These are phyloP conservation scores for Amphiprion clarkii DNA, from an alignment of 2,797 vertebrate genomes.

Conservation along the genomic window DNA sequence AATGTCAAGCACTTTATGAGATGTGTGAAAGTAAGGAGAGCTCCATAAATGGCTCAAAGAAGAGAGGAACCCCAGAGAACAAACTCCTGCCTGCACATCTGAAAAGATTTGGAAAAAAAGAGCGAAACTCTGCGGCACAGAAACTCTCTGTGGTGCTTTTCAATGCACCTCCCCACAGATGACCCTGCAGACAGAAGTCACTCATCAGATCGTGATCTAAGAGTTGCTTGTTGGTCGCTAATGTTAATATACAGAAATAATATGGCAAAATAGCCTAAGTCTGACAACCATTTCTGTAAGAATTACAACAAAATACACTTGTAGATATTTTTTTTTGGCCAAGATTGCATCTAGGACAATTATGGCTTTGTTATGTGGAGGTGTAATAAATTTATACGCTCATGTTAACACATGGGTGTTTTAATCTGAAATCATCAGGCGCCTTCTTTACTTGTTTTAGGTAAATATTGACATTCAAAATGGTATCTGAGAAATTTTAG, in stretches of 20 bases:
- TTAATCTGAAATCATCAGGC: too few relatives aligned
- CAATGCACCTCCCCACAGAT: slow-evolving; percentile 43
- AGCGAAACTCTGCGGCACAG: slow-evolving; percentile 16
- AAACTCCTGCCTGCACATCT: slow-evolving; percentile 54
- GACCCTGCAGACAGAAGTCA: slow-evolving; percentile 36
- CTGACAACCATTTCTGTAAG: too few relatives aligned
- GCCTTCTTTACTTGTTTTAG: too few relatives aligned
- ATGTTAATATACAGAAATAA: neutral
- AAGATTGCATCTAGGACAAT: slow-evolving; percentile 7
- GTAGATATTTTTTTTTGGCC: neutral
- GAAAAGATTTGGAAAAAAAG: slow-evolving; percentile 39
- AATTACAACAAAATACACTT: neutral
- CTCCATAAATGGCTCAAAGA: slow-evolving; percentile 66
- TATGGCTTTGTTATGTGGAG: neutral
- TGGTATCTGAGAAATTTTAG: too few relatives aligned
- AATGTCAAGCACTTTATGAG: slow-evolving; percentile 75
- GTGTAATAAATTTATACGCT: neutral
- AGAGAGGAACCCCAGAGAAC: slow-evolving; percentile 62
- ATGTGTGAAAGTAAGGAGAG: slow-evolving; percentile 67
- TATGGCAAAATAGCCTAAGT: neutral
- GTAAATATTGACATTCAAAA: too few relatives aligned
- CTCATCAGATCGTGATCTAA: slow-evolving; percentile 12
- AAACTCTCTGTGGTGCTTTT: slow-evolving; percentile 55
- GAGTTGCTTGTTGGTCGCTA: neutral
- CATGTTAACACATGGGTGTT: neutral